phyloP scores from a whole-genome alignment of 2,113 vertebrate genomes.

The Petromus typicus region DNA sequence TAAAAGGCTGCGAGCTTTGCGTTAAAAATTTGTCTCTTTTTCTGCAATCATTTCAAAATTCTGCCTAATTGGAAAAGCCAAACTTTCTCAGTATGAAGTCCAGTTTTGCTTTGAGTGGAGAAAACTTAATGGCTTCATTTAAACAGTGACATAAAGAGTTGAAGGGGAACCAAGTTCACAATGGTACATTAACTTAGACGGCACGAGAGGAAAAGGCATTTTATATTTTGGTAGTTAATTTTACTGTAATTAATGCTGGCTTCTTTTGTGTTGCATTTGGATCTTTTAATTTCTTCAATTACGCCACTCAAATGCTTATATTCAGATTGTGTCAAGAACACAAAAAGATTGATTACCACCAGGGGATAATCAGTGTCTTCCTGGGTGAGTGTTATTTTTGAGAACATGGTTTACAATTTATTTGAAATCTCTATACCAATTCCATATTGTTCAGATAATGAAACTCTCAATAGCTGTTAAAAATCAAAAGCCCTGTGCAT shows the following conservation, averaged over 20 bases:
- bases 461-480: constrained; percentile 57
- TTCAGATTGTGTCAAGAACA: constrained; percentile 71
- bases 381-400: constrained; percentile 60
- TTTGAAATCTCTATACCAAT: constrained; percentile 43
- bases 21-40: neutral
- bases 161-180: constrained; percentile 29
- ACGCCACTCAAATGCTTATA: constrained; percentile 49
- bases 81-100: constrained; percentile 4
- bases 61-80: neutral
- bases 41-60: constrained; percentile 31
- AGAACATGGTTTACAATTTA: constrained; percentile 46
- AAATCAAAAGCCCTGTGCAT: constrained; percentile 18
- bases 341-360: constrained; percentile 75
- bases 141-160: neutral
- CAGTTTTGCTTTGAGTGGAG: neutral
- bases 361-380: constrained; percentile 60
- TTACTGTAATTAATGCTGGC: constrained; percentile 59
- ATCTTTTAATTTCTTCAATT: constrained; percentile 67
- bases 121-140: constrained; percentile 29
- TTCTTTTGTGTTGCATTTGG: constrained; percentile 60
- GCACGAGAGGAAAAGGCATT: constrained; percentile 18
- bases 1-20: neutral
- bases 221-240: constrained; percentile 52
- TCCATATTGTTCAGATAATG: constrained; percentile 51
- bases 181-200: constrained; percentile 29